Conservation (phyloP, 2,797 vertebrate species). For the Pangasius djambal region DNA sequence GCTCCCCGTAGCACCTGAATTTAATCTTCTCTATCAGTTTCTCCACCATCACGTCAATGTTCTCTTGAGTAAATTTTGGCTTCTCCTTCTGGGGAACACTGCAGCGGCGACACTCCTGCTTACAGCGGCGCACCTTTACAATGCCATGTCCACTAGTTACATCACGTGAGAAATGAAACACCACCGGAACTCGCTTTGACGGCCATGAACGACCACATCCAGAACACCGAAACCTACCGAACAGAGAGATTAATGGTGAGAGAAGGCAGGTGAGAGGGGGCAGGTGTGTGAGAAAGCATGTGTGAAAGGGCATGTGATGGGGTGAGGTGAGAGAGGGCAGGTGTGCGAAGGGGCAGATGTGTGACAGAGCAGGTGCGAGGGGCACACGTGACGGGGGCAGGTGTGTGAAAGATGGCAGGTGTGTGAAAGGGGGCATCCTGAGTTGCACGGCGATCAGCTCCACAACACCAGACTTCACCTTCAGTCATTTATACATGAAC, state of each 20-base stretch:
- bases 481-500: background rate
- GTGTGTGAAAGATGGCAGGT: background rate
- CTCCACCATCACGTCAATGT: constrained; percentile 65
- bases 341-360: background rate
- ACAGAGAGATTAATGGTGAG: background rate
- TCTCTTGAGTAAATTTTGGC: constrained; percentile 18
- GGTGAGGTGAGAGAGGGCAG: no score
- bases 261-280: background rate
- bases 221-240: constrained; percentile 67
- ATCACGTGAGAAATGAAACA: constrained; percentile 67
- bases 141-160: constrained; percentile 11
- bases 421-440: background rate
- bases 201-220: constrained; percentile 66
- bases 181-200: constrained; percentile 67
- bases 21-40: constrained; percentile 70
- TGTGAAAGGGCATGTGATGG: background rate
- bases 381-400: background rate
- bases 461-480: background rate
- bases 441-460: background rate
- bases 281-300: background rate
- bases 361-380: background rate
- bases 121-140: constrained; percentile 61
- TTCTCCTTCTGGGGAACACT: constrained; percentile 38
- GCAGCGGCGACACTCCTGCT: constrained; percentile 69
- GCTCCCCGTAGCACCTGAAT: constrained; percentile 66